phyloP scores from a whole-genome alignment of 2,113 vertebrate genomes.

The Tympanuchus pallidicinctus region DNA sequence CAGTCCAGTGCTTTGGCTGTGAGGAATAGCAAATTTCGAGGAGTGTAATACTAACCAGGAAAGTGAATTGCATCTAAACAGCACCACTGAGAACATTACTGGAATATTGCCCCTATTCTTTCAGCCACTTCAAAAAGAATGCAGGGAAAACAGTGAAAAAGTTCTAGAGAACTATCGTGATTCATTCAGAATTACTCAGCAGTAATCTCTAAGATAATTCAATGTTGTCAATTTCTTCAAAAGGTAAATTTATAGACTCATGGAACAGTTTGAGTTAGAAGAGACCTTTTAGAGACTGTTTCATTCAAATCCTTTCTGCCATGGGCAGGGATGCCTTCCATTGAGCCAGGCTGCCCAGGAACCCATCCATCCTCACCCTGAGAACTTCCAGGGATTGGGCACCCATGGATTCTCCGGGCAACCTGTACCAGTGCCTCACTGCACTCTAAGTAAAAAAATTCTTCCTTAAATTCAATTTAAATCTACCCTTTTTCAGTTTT shows the following conservation, averaged over 20 bases:
- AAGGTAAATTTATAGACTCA: background rate
- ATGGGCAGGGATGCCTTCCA: background rate
- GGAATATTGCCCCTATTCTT: slow-evolving; percentile 34
- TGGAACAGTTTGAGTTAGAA: background rate
- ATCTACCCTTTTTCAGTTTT: background rate
- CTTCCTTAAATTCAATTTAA: background rate
- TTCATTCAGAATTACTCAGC: background rate
- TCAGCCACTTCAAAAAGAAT: background rate
- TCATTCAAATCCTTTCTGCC: background rate
- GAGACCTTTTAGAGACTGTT: background rate
- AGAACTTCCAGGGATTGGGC: background rate
- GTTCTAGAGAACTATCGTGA: background rate
- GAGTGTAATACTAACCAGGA: slow-evolving; percentile 13
- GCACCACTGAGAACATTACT: slow-evolving; percentile 43
- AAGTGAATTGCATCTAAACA: slow-evolving; percentile 10
- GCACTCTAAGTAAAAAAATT: background rate
- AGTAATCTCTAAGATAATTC: background rate
- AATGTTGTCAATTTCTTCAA: background rate
- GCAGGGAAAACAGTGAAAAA: slow-evolving; percentile 18
- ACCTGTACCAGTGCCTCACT: background rate
- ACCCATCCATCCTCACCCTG: background rate
- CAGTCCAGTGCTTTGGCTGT: slow-evolving; percentile 26
- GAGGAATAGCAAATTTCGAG: slow-evolving; percentile 37
- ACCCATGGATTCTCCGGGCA: background rate
- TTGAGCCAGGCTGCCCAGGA: background rate